Evolutionary conservation across 2,113 vertebrate species (phyloP).

Genomic region (Scortum barcoo): DNA sequence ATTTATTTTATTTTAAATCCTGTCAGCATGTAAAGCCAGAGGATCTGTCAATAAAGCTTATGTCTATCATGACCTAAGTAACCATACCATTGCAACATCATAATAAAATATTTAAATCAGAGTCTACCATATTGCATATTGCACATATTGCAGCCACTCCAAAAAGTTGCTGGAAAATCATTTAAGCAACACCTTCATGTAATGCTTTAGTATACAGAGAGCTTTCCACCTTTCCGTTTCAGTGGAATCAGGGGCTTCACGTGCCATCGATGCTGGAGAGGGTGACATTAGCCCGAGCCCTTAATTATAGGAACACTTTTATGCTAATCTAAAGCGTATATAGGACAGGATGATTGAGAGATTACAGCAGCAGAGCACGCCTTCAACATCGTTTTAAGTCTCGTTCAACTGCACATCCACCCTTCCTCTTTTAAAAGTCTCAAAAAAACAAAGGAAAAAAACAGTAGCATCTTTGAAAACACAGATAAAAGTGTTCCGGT

Average conservation of each 20-base stretch:
- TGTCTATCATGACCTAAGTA: background rate
- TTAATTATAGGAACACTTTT: conserved; percentile 16
- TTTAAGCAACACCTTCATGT: background rate
- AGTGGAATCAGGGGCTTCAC: conserved; percentile 25
- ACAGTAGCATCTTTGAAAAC: conserved; percentile 16
- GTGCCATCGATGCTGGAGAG: background rate
- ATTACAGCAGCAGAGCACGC: conserved; percentile 46
- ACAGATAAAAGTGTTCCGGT: background rate
- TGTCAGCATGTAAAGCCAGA: conserved; percentile 20
- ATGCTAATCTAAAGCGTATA: conserved; percentile 65
- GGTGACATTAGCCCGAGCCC: conserved; percentile 18
- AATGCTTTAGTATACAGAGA: background rate
- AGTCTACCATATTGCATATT: background rate
- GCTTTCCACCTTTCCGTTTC: background rate
- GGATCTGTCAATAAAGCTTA: background rate
- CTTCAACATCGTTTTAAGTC: conserved; percentile 27
- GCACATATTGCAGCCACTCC: background rate
- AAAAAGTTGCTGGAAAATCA: background rate
- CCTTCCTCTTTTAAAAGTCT: background rate
- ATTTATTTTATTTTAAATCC: conserved; percentile 33
- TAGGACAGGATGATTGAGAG: conserved; percentile 56
- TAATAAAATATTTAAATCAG: background rate
- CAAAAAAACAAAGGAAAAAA: background rate
- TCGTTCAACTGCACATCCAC: background rate
- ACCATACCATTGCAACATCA: background rate